These are phyloP conservation scores for Entelurus aequoreus DNA, from an alignment of 2,113 vertebrate species.

Conservation along the genomic window DNA sequence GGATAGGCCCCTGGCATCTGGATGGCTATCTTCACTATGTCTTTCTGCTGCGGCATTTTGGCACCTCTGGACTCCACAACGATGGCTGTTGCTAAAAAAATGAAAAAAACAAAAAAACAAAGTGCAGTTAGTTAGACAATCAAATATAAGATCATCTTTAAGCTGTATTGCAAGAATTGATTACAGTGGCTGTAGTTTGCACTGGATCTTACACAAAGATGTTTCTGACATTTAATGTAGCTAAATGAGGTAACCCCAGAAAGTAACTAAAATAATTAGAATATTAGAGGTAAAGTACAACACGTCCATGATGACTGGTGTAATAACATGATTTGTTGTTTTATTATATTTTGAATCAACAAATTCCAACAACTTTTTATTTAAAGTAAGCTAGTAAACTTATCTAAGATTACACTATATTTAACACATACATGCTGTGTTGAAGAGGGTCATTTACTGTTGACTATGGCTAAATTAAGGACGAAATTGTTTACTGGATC, in stretches of 20 bases:
- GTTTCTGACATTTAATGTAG: background rate
- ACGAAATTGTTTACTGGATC: too few relatives aligned
- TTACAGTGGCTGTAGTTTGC: background rate
- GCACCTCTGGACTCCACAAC: slow-evolving; percentile 17
- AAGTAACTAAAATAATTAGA: too few relatives aligned
- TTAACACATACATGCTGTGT: too few relatives aligned
- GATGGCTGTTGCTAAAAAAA: slow-evolving; percentile 13
- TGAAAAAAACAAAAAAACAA: background rate
- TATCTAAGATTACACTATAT: too few relatives aligned
- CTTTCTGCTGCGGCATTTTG: slow-evolving; percentile 87
- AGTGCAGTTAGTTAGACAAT: background rate
- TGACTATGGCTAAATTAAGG: too few relatives aligned
- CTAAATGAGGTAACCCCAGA: background rate
- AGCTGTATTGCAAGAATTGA: background rate
- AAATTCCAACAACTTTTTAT: too few relatives aligned
- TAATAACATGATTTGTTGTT: too few relatives aligned
- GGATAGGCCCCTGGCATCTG: slow-evolving; percentile 94
- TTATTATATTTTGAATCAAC: too few relatives aligned
- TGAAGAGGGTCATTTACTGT: too few relatives aligned
- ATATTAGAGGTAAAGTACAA: too few relatives aligned
- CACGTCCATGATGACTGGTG: too few relatives aligned
- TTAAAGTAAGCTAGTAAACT: too few relatives aligned
- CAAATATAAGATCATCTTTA: background rate
- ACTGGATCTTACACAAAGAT: background rate
- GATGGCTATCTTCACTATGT: slow-evolving; percentile 96